These are phyloP conservation scores for Ectemnius cavifrons DNA, from an alignment of 2,888 invertebrate genomes.

Conservation along the genomic window DNA sequence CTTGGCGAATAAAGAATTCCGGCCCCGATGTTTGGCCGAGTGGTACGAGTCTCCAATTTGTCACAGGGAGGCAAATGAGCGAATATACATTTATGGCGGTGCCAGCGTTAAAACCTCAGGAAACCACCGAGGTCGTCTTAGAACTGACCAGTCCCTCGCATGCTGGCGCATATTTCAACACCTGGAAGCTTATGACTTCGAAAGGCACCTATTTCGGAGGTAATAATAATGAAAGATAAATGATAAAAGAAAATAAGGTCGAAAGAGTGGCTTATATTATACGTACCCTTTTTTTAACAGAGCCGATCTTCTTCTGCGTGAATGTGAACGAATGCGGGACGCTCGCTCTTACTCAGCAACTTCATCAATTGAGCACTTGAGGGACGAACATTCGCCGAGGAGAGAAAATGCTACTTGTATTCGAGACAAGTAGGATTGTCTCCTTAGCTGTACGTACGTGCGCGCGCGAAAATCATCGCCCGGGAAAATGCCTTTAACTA, in stretches of 20 bases:
- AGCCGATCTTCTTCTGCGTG: conserved; percentile 89
- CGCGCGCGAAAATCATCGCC: no score
- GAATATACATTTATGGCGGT: conserved; percentile 82
- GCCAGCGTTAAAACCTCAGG: conserved; percentile 87
- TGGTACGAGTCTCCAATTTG: conserved; percentile 88
- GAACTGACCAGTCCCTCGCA: conserved; percentile 88
- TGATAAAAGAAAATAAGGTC: no score
- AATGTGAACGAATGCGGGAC: conserved; percentile 90
- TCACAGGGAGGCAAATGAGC: conserved; percentile 84
- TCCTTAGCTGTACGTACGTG: no score
- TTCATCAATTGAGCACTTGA: conserved; percentile 81
- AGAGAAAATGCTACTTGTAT: no score
- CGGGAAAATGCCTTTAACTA: conserved; percentile 17
- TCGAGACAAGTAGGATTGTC: no score
- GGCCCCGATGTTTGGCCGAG: conserved; percentile 94
- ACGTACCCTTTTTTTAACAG: conserved; percentile 77
- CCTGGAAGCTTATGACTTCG: conserved; percentile 93
- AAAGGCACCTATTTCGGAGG: conserved; percentile 96
- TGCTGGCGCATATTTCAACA: conserved; percentile 89
- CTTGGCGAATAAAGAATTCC: conserved; percentile 93
- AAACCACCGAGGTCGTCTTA: conserved; percentile 87
- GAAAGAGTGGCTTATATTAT: no score
- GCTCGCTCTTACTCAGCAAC: conserved; percentile 88
- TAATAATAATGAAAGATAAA: conserved; percentile 71
- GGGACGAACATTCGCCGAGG: conserved; percentile 63